phyloP scores from a whole-genome alignment of 2,113 vertebrate genomes.

The Perccottus glenii region DNA sequence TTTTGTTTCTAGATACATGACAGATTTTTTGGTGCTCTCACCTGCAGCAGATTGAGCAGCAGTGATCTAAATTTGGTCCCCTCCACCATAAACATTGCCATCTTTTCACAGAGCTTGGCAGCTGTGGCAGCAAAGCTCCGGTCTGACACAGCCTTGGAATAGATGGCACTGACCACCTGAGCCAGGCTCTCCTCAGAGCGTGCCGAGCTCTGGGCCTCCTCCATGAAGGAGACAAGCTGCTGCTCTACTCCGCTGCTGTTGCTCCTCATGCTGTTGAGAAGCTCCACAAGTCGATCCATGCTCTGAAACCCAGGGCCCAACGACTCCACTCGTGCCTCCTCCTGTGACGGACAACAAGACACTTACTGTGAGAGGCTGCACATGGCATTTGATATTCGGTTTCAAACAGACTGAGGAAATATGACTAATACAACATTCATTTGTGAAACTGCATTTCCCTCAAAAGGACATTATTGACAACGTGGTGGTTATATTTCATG shows the following conservation, averaged over 20 bases:
- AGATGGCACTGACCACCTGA: conserved; percentile 92
- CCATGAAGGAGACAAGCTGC: conserved; percentile 95
- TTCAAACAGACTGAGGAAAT: background rate
- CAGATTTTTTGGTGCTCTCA: conserved; percentile 55
- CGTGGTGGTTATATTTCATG: background rate
- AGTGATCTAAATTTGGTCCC: conserved; percentile 97
- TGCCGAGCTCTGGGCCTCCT: conserved; percentile 93
- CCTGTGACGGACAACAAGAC: conserved; percentile 76
- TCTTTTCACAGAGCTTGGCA: conserved; percentile 95
- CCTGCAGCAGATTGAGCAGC: conserved; percentile 98
- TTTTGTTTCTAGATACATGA: background rate
- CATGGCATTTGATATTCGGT: background rate
- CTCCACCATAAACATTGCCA: conserved; percentile 98
- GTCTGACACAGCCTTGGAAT: conserved; percentile 90
- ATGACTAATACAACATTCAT: background rate
- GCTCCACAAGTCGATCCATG: conserved; percentile 93
- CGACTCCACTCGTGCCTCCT: conserved; percentile 82
- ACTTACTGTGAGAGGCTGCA: background rate
- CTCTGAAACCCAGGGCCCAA: conserved; percentile 78
- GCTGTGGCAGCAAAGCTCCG: conserved; percentile 95
- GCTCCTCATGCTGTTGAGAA: conserved; percentile 96
- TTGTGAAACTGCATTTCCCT: background rate
- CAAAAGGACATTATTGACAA: background rate
- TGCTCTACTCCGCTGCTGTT: conserved; percentile 92
- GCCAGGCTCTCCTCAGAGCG: conserved; percentile 91